phyloP scores from a whole-genome alignment of 1,140 invertebrate species.

The Drosophila oshimai region DNA sequence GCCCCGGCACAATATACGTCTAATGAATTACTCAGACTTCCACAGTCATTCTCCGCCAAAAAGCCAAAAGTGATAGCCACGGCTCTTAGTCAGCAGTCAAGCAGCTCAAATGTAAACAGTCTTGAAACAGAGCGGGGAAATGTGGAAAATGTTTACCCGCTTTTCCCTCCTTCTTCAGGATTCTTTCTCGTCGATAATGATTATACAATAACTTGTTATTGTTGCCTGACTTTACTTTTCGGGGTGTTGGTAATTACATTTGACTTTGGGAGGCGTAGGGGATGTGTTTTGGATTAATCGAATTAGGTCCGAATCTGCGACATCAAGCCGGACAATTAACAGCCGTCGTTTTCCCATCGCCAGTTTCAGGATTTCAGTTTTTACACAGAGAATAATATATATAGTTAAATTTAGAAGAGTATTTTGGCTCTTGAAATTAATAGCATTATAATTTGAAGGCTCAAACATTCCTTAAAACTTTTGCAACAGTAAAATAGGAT shows the following conservation, averaged over 20 bases:
- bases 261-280: constrained; percentile 10
- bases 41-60: neutral
- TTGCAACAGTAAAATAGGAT: no score
- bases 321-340: constrained; percentile 47
- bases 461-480: no score
- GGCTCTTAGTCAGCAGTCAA: constrained; percentile 32
- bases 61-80: constrained; percentile 30
- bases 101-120: constrained; percentile 9
- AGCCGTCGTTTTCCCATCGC: neutral
- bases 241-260: constrained; percentile 42
- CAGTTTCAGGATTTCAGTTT: constrained; percentile 4
- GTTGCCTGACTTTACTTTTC: constrained; percentile 10
- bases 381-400: neutral
- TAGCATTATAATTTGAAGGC: no score
- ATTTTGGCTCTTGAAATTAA: neutral
- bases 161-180: neutral
- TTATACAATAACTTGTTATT: constrained; percentile 75
- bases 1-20: constrained; percentile 64
- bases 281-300: constrained; percentile 45
- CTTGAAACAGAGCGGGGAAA: neutral
- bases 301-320: constrained; percentile 35
- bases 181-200: constrained; percentile 34
- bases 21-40: constrained; percentile 69
- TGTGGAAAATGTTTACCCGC: neutral
- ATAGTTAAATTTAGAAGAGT: neutral